phyloP scores from a whole-genome alignment of 2,113 vertebrate species.

The Crotophaga sulcirostris region DNA sequence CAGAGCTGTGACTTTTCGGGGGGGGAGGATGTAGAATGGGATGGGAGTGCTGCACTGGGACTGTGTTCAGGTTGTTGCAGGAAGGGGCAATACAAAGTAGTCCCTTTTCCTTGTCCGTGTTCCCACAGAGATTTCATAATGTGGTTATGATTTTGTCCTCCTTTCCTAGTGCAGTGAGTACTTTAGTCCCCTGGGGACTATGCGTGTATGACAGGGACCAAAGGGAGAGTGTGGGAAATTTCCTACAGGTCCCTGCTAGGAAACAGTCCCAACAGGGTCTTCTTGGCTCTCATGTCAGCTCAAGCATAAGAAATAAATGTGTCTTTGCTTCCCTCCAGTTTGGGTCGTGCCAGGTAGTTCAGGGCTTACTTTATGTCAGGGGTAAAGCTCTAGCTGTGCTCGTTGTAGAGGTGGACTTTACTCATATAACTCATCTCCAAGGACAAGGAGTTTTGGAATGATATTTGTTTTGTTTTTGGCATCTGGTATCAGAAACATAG shows the following conservation, averaged over 20 bases:
- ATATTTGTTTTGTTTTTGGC: not conserved
- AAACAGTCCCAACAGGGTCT: not conserved
- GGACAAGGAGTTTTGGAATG: not conserved
- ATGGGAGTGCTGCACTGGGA: not conserved
- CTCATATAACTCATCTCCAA: not conserved
- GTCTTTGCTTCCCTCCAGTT: not conserved
- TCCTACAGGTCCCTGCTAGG: not conserved
- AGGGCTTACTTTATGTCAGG: not conserved
- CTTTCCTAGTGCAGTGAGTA: not conserved
- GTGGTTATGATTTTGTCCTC: not conserved
- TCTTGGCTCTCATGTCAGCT: not conserved
- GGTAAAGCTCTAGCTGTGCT: not conserved
- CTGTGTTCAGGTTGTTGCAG: rapidly evolving
- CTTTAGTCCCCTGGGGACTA: not conserved
- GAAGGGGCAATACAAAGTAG: not conserved
- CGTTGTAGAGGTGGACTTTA: not conserved
- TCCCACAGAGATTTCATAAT: not conserved
- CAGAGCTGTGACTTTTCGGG: not conserved
- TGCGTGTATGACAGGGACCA: not conserved
- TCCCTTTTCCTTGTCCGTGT: not conserved
- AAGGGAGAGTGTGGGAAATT: not conserved
- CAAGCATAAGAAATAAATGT: not conserved
- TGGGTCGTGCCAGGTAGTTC: not conserved
- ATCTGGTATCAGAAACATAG: not conserved
- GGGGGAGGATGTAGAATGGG: not conserved